Percentiles rank a stretch among this genome's conserved stretches.
These are phyloP conservation scores for Morpho deidamia DNA, from an alignment of 2,888 invertebrate species.

Conservation along the genomic window DNA sequence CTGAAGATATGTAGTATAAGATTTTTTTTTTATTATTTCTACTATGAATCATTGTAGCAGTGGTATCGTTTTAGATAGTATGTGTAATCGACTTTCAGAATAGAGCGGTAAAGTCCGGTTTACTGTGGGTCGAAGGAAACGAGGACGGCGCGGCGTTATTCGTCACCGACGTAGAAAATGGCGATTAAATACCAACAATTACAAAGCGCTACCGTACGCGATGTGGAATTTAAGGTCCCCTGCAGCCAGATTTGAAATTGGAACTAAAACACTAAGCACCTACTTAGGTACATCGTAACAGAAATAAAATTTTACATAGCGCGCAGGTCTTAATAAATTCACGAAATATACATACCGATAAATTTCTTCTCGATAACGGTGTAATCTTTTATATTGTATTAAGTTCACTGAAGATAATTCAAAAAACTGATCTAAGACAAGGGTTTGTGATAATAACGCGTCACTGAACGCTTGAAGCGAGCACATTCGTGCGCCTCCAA, in stretches of 20 bases:
- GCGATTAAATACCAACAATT: constrained; percentile 76
- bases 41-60: constrained; percentile 68
- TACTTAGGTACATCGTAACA: constrained; percentile 44
- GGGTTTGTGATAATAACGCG: constrained; percentile 62
- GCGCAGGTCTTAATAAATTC: constrained; percentile 30
- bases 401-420: constrained; percentile 40
- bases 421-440: constrained; percentile 50
- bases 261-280: constrained; percentile 35
- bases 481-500: constrained; percentile 75
- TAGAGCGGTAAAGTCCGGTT: constrained; percentile 65
- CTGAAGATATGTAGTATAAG: constrained; percentile 27
- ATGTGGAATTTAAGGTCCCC: constrained; percentile 24
- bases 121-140: constrained; percentile 50
- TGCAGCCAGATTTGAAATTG: constrained; percentile 1
- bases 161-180: constrained; percentile 77
- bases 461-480: constrained; percentile 60
- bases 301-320: constrained; percentile 48
- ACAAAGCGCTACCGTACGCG: constrained; percentile 49
- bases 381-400: constrained; percentile 35
- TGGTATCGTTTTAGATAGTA: constrained; percentile 47
- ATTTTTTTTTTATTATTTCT: constrained; percentile 60
- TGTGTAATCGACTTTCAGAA: constrained; percentile 57
- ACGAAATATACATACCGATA: constrained; percentile 52
- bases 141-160: constrained; percentile 70
- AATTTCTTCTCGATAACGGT: constrained; percentile 24